Conservation (phyloP, 2,888 invertebrate genomes). For the Netelia fuscicornis region DNA sequence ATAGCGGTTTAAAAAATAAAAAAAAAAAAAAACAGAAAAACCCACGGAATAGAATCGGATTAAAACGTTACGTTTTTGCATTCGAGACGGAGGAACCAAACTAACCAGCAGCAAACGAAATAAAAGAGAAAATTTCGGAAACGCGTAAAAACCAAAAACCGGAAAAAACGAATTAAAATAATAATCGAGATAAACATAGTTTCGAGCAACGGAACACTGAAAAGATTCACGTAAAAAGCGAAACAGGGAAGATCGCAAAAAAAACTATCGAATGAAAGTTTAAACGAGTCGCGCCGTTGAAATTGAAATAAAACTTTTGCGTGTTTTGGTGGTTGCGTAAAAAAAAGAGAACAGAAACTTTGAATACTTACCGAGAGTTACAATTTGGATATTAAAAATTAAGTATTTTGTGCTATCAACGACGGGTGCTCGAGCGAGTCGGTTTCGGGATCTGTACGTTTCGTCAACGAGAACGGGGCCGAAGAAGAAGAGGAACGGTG, state of each 20-base stretch:
- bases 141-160: background rate
- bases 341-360: background rate
- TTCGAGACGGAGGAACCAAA: background rate
- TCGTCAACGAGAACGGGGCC: constrained; percentile 65
- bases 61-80: background rate
- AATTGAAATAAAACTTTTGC: constrained; percentile 14
- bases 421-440: constrained; percentile 38
- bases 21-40: too few species aligned
- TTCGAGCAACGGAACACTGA: background rate
- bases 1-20: too few species aligned
- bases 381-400: constrained; percentile 49
- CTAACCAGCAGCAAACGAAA: background rate
- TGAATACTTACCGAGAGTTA: constrained; percentile 11
- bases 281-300: constrained; percentile 3
- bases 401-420: constrained; percentile 52
- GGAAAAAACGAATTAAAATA: background rate
- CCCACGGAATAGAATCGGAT: too few species aligned
- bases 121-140: background rate
- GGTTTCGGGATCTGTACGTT: constrained; percentile 47
- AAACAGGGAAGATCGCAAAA: background rate
- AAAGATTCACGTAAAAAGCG: background rate
- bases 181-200: background rate
- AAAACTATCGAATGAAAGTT: constrained; percentile 4
- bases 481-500: constrained; percentile 59
- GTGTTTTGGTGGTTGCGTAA: constrained; percentile 41